phyloP scores from a whole-genome alignment of 2,113 vertebrate genomes.

The Riparia riparia region DNA sequence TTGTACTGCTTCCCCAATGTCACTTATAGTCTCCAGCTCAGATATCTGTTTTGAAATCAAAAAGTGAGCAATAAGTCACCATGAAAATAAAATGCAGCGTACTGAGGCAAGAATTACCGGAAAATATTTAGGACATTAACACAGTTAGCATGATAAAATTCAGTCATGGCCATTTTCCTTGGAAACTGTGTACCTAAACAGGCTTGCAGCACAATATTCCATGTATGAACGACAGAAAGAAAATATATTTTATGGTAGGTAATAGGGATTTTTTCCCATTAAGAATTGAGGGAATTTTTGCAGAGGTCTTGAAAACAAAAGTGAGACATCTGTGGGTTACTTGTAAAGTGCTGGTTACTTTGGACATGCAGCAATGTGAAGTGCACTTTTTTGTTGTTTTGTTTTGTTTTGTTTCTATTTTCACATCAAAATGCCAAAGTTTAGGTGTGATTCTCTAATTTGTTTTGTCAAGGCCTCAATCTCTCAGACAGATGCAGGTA shows the following conservation, averaged over 20 bases:
- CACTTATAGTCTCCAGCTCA: slow-evolving; percentile 70
- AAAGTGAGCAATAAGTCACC: background rate
- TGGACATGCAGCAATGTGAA: background rate
- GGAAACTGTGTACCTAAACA: background rate
- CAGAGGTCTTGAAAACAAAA: background rate
- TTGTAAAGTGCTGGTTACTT: background rate
- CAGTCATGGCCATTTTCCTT: background rate
- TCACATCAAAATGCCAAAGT: background rate
- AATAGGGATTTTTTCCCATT: background rate
- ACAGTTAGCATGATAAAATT: background rate
- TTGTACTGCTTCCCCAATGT: slow-evolving; percentile 61
- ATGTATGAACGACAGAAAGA: background rate
- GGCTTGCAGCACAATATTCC: background rate
- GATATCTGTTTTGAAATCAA: slow-evolving; percentile 69
- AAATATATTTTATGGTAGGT: background rate
- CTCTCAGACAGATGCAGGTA: background rate
- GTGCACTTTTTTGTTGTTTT: background rate
- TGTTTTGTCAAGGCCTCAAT: background rate
- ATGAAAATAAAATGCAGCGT: background rate
- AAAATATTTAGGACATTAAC: background rate
- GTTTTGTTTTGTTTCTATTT: background rate
- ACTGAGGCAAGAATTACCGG: background rate
- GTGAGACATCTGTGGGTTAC: background rate
- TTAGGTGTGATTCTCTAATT: background rate
- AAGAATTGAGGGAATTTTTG: background rate